phyloP scores from a whole-genome alignment of 2,113 vertebrate species.

The Syrrhaptes paradoxus region DNA sequence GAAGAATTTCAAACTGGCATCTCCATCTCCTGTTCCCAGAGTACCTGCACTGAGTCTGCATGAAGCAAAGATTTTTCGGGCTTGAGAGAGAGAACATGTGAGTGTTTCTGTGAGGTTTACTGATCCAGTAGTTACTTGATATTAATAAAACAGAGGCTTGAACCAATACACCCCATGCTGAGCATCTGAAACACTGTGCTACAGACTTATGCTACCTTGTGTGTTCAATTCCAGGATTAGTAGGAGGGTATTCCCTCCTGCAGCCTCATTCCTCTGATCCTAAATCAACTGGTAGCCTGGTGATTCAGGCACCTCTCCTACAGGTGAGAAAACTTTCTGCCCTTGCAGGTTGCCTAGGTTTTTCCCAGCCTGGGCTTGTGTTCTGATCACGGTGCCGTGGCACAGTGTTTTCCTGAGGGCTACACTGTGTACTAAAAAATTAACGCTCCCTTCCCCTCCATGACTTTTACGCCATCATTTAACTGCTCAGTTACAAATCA shows the following conservation, averaged over 20 bases:
- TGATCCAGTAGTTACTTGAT: neutral
- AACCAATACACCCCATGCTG: neutral
- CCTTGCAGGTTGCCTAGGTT: neutral
- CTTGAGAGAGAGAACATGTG: neutral
- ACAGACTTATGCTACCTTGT: neutral
- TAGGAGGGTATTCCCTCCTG: neutral
- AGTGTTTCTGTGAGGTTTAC: neutral
- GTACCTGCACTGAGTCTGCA: neutral
- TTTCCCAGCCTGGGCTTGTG: neutral
- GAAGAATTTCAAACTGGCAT: neutral
- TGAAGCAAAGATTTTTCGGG: neutral
- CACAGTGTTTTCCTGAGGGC: neutral
- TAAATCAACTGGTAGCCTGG: neutral
- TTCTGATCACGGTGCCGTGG: neutral
- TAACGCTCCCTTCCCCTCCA: neutral
- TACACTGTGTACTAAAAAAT: neutral
- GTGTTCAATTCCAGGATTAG: neutral
- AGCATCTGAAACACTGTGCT: neutral
- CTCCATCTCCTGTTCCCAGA: neutral
- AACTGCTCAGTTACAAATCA: neutral
- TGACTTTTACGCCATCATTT: neutral
- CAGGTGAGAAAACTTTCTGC: neutral
- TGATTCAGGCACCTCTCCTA: neutral
- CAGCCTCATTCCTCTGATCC: neutral
- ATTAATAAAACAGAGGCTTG: neutral